These are phyloP conservation scores for Brassicogethes aeneus DNA, from an alignment of 2,888 invertebrate species.

Conservation along the genomic window DNA sequence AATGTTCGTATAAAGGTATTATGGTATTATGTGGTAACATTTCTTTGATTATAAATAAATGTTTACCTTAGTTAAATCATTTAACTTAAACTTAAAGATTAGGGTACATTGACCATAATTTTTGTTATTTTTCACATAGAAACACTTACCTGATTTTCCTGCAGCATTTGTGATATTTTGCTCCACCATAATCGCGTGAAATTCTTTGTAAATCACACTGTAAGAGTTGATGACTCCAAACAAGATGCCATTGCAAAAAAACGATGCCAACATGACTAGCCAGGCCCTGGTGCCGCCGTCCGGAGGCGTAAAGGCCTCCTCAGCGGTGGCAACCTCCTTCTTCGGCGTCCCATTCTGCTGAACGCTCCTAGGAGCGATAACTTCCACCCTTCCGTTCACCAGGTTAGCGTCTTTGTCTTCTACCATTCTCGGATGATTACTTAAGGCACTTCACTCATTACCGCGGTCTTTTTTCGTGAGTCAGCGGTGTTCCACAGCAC, in stretches of 20 bases:
- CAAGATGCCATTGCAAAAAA: constrained; percentile 81
- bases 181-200: constrained; percentile 54
- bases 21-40: too few relatives aligned
- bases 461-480: constrained; percentile 5
- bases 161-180: constrained; percentile 61
- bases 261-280: constrained; percentile 74
- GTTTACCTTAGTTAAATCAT: too few relatives aligned
- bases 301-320: constrained; percentile 42
- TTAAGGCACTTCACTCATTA: constrained; percentile 12
- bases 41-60: too few relatives aligned
- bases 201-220: constrained; percentile 66
- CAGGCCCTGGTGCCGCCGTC: constrained; percentile 76
- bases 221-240: constrained; percentile 89
- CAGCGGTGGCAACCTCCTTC: constrained; percentile 5
- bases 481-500: constrained; percentile 8
- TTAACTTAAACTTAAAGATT: too few relatives aligned
- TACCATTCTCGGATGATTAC: constrained; percentile 14
- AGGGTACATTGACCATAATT: too few relatives aligned
- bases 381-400: constrained; percentile 7
- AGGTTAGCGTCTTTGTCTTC: constrained; percentile 17
- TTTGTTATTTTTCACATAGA: too few relatives aligned
- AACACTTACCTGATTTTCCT: constrained; percentile 79
- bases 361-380: background rate
- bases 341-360: constrained; percentile 6
- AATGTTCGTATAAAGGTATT: too few relatives aligned